phyloP scores from a whole-genome alignment of 2,797 vertebrate genomes.

The Oreochromis mossambicus region DNA sequence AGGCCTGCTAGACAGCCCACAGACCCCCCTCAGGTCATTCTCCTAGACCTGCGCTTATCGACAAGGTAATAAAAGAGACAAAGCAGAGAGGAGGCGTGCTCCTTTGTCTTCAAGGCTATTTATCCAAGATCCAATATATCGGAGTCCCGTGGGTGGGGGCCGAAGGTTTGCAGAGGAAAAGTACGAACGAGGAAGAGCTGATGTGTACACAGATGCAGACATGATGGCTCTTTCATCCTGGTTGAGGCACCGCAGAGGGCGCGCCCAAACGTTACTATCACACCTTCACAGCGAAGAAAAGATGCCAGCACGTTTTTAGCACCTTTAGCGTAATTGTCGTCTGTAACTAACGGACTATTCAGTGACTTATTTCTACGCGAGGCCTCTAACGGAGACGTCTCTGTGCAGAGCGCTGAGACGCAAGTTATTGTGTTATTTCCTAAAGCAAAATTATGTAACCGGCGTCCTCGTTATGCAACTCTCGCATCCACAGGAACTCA shows the following conservation, averaged over 20 bases:
- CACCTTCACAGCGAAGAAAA: conserved; percentile 7
- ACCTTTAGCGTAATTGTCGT: neutral
- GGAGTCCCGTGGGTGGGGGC: conserved; percentile 11
- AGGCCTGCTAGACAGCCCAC: conserved; percentile 12
- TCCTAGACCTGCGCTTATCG: conserved; percentile 48
- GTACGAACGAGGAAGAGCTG: conserved; percentile 4
- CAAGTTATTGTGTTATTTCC: conserved; percentile 47
- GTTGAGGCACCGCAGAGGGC: neutral
- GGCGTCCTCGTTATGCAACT: conserved; percentile 48
- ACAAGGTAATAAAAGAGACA: conserved; percentile 63
- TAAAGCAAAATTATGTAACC: conserved; percentile 55
- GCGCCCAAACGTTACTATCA: neutral
- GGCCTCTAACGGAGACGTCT: neutral
- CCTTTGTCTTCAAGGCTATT: conserved; percentile 66
- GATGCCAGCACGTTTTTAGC: neutral
- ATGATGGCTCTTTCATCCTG: conserved; percentile 26
- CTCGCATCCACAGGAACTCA: conserved; percentile 5
- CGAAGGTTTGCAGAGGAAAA: conserved; percentile 19
- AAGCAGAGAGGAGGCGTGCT: conserved; percentile 30
- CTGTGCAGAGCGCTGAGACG: neutral
- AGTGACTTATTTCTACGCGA: neutral
- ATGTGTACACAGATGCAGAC: conserved; percentile 20
- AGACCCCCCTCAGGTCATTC: conserved; percentile 44
- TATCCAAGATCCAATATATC: conserved; percentile 57
- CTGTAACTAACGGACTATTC: neutral